Evolutionary conservation across 2,888 invertebrate genomes (phyloP), one percentile per base, ranked within the genome.

Genomic region (Conus canariensis): DNA sequence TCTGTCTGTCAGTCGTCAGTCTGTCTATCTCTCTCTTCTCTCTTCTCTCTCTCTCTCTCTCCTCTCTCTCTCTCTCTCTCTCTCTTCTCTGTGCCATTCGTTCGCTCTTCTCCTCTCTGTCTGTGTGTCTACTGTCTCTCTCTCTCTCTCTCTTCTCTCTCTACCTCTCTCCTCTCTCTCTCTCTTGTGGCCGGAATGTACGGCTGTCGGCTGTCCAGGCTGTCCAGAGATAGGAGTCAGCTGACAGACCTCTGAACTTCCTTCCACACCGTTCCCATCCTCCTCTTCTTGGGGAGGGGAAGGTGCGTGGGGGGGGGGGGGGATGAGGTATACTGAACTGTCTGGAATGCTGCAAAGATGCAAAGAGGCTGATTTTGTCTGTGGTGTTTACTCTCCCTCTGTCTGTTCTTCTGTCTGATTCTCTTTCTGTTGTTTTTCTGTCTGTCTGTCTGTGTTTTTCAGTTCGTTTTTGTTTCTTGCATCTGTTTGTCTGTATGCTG

Each of bases 1-100:
- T 89, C 58, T 89, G 25, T 89, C n/a, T 64, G 45, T 89, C 30
- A n/a, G n/a, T n/a, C 60, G 56, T 88, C 25, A 59, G 74, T 89
- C 88, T 67, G 10, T 64, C 85, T 89, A 25, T 83, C 67, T 60
- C 64, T 64, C 89, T 85, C 64, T 30, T 85, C 45, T n/a, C 67
- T 85, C 64, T 30, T 83, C 89, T 83, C 58, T 83, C 89, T 60
- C 64, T 67, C 83, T 83, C 58, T 67, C 89, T 83, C 22, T 22
- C n/a, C 80, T 88, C 45, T 60, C 88, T 83, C 74, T 16, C 80
- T 80, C 14, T 77, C 80, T 82, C 16, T 64, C 9, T 83, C 4
- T 64, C 60, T 64, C n/a, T 64, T 6, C 59, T 88, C 16, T 80
- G 8, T 88, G 14, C 45, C 80, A 74, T 30, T 59, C 82, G 70